These are phyloP conservation scores for Pachyrhynchus sulphureomaculatus DNA, from an alignment of 1,140 invertebrate species.

Conservation along the genomic window DNA sequence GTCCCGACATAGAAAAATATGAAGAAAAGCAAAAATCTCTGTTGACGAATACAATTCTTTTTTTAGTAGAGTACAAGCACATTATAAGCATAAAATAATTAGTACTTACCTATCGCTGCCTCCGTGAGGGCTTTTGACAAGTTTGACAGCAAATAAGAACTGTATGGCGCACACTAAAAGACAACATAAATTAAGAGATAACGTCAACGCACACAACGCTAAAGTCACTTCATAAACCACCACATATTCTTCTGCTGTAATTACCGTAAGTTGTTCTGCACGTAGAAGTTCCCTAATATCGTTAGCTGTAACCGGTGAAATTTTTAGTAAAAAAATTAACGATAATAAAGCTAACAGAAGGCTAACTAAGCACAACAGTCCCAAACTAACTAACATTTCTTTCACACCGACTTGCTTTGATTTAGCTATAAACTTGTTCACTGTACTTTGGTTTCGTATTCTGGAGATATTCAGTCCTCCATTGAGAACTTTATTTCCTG, in stretches of 20 bases:
- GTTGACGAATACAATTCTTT: too few species aligned
- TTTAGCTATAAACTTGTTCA: constrained; percentile 57
- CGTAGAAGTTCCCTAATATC: constrained; percentile 58
- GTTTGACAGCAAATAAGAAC: constrained; percentile 89
- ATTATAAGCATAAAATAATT: not conserved
- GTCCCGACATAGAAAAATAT: too few species aligned
- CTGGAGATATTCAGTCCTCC: constrained; percentile 59
- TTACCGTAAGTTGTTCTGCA: constrained; percentile 59
- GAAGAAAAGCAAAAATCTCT: too few species aligned
- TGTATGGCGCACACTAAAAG: constrained; percentile 91
- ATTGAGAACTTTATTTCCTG: constrained; percentile 52
- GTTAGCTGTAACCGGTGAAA: constrained; percentile 65
- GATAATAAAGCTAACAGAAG: constrained; percentile 79
- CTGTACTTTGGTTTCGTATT: constrained; percentile 42
- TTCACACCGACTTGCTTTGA: constrained; percentile 62
- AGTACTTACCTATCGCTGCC: constrained; percentile 48
- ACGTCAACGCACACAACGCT: constrained; percentile 81
- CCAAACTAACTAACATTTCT: constrained; percentile 82
- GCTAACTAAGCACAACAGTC: constrained; percentile 81
- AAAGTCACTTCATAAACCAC: constrained; percentile 89
- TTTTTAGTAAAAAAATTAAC: constrained; percentile 81
- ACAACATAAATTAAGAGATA: constrained; percentile 87
- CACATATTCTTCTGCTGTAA: constrained; percentile 74
- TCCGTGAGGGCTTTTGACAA: constrained; percentile 73
- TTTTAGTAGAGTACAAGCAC: too few species aligned